These are phyloP conservation scores for Emydoidea blandingii DNA, from an alignment of 2,797 vertebrate genomes.

Conservation along the genomic window DNA sequence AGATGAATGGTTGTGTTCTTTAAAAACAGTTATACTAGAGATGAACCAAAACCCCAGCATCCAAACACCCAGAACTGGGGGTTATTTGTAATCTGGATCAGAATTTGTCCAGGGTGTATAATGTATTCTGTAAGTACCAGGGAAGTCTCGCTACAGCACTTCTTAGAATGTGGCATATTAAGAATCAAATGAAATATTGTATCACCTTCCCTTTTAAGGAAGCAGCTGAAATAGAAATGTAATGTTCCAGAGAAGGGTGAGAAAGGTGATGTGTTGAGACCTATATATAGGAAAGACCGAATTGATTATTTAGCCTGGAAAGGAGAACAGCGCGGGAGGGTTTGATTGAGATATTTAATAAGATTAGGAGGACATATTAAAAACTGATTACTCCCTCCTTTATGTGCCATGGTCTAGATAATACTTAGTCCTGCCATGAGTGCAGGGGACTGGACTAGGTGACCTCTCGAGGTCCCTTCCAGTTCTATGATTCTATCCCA, in stretches of 20 bases:
- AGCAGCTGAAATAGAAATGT: background rate
- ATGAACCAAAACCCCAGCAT: slow-evolving; percentile 17
- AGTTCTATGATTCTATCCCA: background rate
- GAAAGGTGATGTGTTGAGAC: background rate
- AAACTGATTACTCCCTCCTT: background rate
- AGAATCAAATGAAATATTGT: background rate
- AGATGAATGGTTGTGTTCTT: slow-evolving; percentile 40
- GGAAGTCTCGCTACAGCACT: background rate
- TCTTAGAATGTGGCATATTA: background rate
- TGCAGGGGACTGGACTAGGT: too few species aligned
- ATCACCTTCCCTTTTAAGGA: background rate
- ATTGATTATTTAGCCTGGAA: background rate
- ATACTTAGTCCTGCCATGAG: too few species aligned
- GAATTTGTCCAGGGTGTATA: background rate
- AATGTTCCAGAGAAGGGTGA: background rate
- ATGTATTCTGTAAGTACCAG: background rate
- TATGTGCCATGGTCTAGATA: background rate
- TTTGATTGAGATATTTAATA: background rate
- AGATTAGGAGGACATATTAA: background rate
- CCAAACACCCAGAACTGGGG: slow-evolving; percentile 10
- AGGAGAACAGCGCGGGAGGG: background rate
- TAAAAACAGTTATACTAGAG: slow-evolving; percentile 41
- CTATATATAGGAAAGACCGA: background rate
- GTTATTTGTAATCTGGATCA: background rate
- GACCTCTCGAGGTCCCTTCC: too few species aligned